Conservation (phyloP, 2,888 invertebrate genomes). For the Ethmia dodecea region DNA sequence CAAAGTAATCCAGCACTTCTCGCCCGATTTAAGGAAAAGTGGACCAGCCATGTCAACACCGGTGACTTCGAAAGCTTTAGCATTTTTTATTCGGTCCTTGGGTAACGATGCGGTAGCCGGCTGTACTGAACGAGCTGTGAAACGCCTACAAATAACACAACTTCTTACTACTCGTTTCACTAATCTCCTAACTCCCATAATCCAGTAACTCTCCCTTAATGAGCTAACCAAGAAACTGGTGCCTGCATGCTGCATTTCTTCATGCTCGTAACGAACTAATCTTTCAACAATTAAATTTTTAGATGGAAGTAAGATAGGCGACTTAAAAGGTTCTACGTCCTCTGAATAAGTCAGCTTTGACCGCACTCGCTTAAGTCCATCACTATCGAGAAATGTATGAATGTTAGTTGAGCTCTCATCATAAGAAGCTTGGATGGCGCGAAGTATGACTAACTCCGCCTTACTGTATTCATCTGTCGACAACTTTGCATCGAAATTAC, state of each 20-base stretch:
- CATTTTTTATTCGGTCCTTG: not conserved
- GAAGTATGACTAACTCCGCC: no score
- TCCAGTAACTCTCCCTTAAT: not conserved
- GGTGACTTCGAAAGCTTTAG: not conserved
- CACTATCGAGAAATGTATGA: not conserved
- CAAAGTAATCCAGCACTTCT: slow-evolving; percentile 6
- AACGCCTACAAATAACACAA: slow-evolving; percentile 1
- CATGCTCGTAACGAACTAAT: not conserved
- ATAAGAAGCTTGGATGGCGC: no score
- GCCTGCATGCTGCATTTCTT: not conserved
- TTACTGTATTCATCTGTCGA: no score
- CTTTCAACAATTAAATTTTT: not conserved
- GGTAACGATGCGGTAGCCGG: not conserved
- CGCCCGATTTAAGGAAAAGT: not conserved
- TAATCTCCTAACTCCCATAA: not conserved
- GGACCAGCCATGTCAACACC: slow-evolving; percentile 4
- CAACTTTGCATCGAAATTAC: no score
- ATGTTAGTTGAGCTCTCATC: no score
- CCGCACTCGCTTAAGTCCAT: not conserved
- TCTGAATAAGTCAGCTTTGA: not conserved
- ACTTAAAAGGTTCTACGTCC: not conserved
- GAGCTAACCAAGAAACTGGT: not conserved
- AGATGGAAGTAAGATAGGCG: not conserved
- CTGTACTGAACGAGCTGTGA: not conserved
- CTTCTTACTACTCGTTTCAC: not conserved